Evolutionary conservation across 2,797 vertebrate genomes (phyloP), one percentile per base, ranked within the genome.

Genomic region (Fringilla coelebs): DNA sequence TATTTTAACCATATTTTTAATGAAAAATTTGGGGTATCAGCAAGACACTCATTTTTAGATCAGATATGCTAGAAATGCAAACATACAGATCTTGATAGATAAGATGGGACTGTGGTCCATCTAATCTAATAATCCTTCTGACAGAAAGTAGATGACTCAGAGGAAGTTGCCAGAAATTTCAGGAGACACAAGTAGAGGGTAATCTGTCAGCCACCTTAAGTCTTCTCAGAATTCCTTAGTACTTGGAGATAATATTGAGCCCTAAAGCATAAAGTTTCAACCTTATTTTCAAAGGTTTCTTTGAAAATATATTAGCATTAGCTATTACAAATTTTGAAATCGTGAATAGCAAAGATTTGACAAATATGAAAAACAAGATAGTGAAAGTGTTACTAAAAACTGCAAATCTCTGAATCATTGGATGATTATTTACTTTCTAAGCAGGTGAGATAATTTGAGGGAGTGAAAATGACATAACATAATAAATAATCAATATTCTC

Each of bases 251-350:
- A 92, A 85, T 89, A 72, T 86, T 86, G 94, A 94, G 55, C 65
- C 43, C 26, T 72, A 60, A 90, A 91, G 52, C 60, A 71, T 40
- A 76, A 67, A 18, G 41, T 86, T 85, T 94, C 40, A 74, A n/a
- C 25, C 13, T 62, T 31, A 62, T 62, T 41, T 41, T 31, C 20
- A 62, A 41, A 31, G 38, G 19, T 91, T 91, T 61, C 82, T 96
- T 94, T 93, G 91, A 96, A 93, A 96, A 61, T 79, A 49, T 38
- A 76, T 90, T 92, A 86, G 29, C 48, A 61, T 83, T 85, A 63
- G 58, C 48, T 86, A 18, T 73, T 91, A 81, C 21, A 65, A 82
- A 82, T 49, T 36, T 87, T 36, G 22, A 89, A 45, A 29, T 73
- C 6, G 5, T n/a, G 65, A 94, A 83, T 12, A 91, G 70, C 40